A percentile compares a stretch with the other conserved stretches of the same genome.
Conservation (phyloP, 2,888 invertebrate genomes). For the Drosophila monieri region DNA sequence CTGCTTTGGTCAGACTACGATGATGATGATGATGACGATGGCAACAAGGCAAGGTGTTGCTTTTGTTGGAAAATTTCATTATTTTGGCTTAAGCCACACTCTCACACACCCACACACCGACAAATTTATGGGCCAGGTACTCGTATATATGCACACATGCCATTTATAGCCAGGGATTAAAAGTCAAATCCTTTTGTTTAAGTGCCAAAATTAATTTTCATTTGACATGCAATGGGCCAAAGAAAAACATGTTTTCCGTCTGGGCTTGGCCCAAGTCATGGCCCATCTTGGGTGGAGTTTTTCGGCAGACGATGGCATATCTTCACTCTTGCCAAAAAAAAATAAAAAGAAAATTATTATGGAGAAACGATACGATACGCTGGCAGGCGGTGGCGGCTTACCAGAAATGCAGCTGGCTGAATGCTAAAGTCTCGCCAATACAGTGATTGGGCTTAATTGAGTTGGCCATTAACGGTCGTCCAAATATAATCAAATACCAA, state of each 20-base stretch:
- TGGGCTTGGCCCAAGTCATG: conserved; percentile 34
- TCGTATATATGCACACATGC: conserved; percentile 57
- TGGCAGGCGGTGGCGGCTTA: conserved; percentile 2
- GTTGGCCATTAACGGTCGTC: conserved; percentile 77
- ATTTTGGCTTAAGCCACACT: conserved; percentile 72
- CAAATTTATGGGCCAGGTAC: conserved; percentile 60
- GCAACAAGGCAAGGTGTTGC: conserved; percentile 66
- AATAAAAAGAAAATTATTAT: conserved; percentile 6
- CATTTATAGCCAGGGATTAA: conserved; percentile 79
- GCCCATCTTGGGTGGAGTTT: conserved; percentile 43
- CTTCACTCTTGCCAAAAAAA: conserved; percentile 14
- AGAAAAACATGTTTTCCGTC: conserved; percentile 65
- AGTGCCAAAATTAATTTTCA: conserved; percentile 78
- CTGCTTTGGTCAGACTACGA: conserved; percentile 56
- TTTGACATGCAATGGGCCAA: conserved; percentile 75
- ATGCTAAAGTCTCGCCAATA: conserved; percentile 75
- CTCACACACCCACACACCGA: conserved; percentile 24
- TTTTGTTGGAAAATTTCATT: conserved; percentile 76
- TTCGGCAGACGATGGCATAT: conserved; percentile 40
- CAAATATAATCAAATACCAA: conserved; percentile 79
- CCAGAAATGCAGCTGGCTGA: conserved; percentile 60
- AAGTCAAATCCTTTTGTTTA: conserved; percentile 78
- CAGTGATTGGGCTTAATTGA: conserved; percentile 77
- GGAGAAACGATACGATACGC: neutral
- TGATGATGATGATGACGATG: conserved; percentile 36